Conservation (phyloP, 2,797 vertebrate species). For the Molossus alvarezi region DNA sequence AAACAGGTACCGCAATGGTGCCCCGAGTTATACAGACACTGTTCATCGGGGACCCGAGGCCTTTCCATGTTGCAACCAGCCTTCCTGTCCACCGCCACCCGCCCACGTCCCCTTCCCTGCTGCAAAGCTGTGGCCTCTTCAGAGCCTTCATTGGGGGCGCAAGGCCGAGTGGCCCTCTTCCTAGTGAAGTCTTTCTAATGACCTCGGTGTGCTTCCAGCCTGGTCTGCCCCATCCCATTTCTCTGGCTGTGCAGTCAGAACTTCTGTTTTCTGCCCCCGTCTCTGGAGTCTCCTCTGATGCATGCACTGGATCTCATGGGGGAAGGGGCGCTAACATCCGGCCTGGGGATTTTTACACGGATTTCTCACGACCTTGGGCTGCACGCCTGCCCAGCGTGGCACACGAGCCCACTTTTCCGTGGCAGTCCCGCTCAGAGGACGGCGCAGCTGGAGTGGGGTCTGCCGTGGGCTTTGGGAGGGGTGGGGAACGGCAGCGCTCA, state of each 20-base stretch:
- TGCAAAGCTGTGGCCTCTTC: not conserved
- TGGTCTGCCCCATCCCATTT: not conserved
- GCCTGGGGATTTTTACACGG: not conserved
- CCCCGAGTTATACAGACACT: not conserved
- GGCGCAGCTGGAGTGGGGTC: not conserved
- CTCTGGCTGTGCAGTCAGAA: not conserved
- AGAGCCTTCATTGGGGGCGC: not conserved
- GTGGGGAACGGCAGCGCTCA: not conserved
- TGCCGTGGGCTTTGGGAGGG: not conserved
- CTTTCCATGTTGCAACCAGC: not conserved
- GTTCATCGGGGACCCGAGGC: fast-evolving
- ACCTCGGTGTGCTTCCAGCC: not conserved
- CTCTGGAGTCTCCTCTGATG: not conserved
- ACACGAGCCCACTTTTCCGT: not conserved
- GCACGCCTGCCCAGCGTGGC: not conserved
- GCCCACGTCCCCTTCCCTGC: not conserved
- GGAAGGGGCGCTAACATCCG: not conserved
- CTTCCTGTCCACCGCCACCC: not conserved
- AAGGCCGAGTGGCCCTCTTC: not conserved
- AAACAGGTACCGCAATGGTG: not conserved
- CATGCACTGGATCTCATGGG: not conserved
- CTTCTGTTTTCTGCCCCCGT: not conserved
- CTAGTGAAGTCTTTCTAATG: not conserved
- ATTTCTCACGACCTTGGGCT: not conserved
- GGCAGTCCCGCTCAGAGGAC: not conserved